Base-by-base conservation (phyloP, 2,113 vertebrate species). In the Bostrychus sinensis region DNA sequence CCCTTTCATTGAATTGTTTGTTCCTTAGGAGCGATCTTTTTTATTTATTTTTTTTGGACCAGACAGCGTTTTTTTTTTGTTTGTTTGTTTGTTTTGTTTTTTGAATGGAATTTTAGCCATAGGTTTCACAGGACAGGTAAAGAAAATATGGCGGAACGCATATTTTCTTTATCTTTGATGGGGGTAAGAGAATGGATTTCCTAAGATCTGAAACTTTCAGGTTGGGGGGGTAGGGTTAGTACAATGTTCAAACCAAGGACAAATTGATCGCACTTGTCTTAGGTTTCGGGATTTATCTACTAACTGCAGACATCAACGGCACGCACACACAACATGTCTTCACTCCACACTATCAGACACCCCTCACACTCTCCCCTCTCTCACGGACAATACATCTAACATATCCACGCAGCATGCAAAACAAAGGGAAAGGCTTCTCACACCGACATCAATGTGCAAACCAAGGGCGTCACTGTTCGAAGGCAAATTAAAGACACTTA, bases 151-250 rank as follows among this genome's bases (percentile, higher is more conserved):
- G 88, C 70, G 79, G 60, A 61, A 7, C 48, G 91, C 85, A 93
- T 87, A 91, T 88, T 91, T 93, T 94, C 92, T 93, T 92, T 91
- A 79, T 89, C 86, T 92, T 88, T 92, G 88, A 92, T 92, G 91
- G 85, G 95, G 93, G 93, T 94, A 94, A 96, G 94, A 96, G 95
- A 95, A 97, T 96, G 94, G 86, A 81, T 92, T 48, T 25, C 79
- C 50, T 84, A 71, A 80, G 86, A 86, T 90, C 59, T 36, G 84
- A 84, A 82, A 86, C 77, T n/a, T 89, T 91, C 77, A 89, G 88
- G 89, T 91, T 86, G 80, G 84, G 53, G n/a, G 73, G 83, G 84
- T 55, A 85, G 88, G 91, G 93, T 95, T 93, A 92, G 92, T 95
- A 94, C 86, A 94, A 92, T 90, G 90, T 89, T 91, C 88, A 92